phyloP scores from a whole-genome alignment of 2,797 vertebrate species.

The Sitta carolinensis region DNA sequence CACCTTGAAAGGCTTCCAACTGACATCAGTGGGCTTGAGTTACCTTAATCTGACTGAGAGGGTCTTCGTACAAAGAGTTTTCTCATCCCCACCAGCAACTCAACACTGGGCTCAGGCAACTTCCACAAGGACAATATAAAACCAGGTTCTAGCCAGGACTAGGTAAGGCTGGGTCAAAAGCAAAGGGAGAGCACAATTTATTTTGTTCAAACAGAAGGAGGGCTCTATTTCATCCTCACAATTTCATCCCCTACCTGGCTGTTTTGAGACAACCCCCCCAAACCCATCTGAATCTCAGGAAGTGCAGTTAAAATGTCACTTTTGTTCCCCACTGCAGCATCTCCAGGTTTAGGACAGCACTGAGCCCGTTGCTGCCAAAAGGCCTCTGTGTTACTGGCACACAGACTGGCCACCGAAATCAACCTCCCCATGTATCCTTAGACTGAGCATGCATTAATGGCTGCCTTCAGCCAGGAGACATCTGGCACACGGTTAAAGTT shows the following conservation, averaged over 20 bases:
- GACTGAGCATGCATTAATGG: not conserved
- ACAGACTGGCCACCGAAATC: not conserved
- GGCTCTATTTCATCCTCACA: not conserved
- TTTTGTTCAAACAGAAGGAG: not conserved
- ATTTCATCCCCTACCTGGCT: not conserved
- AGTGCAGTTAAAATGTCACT: not conserved
- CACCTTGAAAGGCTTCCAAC: not conserved
- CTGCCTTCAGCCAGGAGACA: not conserved
- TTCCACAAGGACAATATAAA: not conserved
- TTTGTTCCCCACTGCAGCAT: not conserved
- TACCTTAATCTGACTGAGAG: not conserved
- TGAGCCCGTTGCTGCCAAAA: rapidly evolving
- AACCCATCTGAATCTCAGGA: not conserved
- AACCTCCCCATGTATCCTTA: not conserved
- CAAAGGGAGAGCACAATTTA: not conserved
- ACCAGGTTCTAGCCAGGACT: not conserved
- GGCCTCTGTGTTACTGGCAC: not conserved
- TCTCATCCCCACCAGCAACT: not conserved
- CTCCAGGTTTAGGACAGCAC: not conserved
- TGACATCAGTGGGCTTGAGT: not conserved
- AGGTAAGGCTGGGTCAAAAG: not conserved
- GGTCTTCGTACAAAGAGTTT: not conserved
- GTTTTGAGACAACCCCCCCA: not conserved
- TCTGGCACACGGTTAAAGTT: not conserved
- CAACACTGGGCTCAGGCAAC: not conserved